Conservation (phyloP, 2,888 invertebrate genomes). For the Erebia epiphron region DNA sequence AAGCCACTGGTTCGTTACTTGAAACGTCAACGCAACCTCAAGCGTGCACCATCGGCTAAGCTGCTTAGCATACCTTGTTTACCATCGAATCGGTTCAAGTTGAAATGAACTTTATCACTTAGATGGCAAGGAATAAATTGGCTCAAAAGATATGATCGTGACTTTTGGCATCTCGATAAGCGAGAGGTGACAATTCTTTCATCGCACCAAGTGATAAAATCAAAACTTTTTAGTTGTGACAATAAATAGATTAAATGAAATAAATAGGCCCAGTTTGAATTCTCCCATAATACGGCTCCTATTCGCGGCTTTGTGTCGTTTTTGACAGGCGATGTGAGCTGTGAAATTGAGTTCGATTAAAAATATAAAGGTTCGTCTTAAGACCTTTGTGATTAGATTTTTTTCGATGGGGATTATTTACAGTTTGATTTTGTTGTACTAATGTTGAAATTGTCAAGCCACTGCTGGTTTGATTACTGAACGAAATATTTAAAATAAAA, state of each 20-base stretch:
- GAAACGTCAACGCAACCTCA: constrained; percentile 69
- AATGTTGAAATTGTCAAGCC: constrained; percentile 59
- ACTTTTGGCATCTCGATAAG: constrained; percentile 79
- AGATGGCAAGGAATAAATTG: constrained; percentile 42
- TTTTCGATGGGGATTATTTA: constrained; percentile 69
- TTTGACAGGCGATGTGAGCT: constrained; percentile 80
- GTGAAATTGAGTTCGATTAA: constrained; percentile 81
- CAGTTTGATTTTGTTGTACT: constrained; percentile 73
- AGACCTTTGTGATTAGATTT: constrained; percentile 69
- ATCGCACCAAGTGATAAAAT: constrained; percentile 75
- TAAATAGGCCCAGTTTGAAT: constrained; percentile 79
- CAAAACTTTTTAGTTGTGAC: constrained; percentile 79
- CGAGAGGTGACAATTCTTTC: constrained; percentile 79
- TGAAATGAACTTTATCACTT: constrained; percentile 50
- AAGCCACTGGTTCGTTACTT: constrained; percentile 67
- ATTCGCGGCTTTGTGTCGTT: constrained; percentile 78
- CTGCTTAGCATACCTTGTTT: constrained; percentile 71
- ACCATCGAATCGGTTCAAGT: constrained; percentile 39
- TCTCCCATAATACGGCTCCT: constrained; percentile 73
- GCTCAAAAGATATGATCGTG: constrained; percentile 48
- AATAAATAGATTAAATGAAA: constrained; percentile 82
- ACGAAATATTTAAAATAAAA: constrained; percentile 21
- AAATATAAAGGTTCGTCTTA: constrained; percentile 75
- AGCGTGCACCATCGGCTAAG: constrained; percentile 70
- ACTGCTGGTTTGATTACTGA: constrained; percentile 36